Percentiles rank a stretch among this genome's conserved stretches.
phyloP scores from a whole-genome alignment of 2,113 vertebrate species.

The Ursus arctos region DNA sequence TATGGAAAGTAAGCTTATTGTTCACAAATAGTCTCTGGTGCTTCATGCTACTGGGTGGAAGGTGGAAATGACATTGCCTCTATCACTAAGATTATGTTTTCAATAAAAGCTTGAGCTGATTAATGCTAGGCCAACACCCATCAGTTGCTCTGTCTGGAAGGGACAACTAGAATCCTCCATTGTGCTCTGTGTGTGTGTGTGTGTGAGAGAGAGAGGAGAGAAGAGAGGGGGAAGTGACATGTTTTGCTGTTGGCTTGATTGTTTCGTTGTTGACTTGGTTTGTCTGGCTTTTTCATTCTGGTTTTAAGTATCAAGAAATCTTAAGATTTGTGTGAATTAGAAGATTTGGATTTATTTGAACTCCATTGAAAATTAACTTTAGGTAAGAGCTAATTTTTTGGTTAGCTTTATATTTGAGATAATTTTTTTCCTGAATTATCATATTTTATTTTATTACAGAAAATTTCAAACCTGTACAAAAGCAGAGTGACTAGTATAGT shows the following conservation, averaged over 20 bases:
- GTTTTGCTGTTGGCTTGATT: slow-evolving; percentile 5
- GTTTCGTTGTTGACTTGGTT: not conserved
- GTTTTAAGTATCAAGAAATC: slow-evolving; percentile 41
- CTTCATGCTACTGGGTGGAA: not conserved
- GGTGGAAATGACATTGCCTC: not conserved
- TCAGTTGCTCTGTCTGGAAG: not conserved
- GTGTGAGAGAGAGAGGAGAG: not conserved
- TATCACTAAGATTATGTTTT: not conserved
- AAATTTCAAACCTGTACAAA: not conserved
- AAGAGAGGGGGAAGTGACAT: not conserved
- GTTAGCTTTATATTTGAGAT: slow-evolving; percentile 16
- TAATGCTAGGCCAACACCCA: no score
- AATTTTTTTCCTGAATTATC: slow-evolving; percentile 11
- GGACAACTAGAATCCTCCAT: not conserved
- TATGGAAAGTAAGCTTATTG: not conserved
- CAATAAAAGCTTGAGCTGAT: not conserved
- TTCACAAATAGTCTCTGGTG: not conserved
- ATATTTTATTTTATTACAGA: slow-evolving; percentile 25
- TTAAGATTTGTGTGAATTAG: slow-evolving; percentile 56
- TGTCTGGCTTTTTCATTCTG: slow-evolving; percentile 38
- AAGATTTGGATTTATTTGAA: slow-evolving; percentile 17
- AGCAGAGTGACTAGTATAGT: not conserved
- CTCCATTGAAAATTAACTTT: slow-evolving; percentile 34
- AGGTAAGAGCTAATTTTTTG: not conserved
- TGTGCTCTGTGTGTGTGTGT: not conserved